These are phyloP conservation scores for Dexiosoma caninum DNA, from an alignment of 2,888 invertebrate species.

Conservation along the genomic window DNA sequence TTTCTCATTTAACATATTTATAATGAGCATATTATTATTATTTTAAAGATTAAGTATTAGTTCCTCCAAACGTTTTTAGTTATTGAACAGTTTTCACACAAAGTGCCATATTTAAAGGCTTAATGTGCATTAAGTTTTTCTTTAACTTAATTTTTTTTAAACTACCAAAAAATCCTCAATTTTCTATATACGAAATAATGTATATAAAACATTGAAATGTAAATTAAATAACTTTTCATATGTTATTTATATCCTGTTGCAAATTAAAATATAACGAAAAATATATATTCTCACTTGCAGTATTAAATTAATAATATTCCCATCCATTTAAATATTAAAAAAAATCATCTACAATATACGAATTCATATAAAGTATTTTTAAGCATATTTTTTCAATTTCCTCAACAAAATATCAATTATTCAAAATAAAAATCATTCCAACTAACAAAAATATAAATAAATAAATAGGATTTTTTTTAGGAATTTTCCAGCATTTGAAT, in stretches of 20 bases:
- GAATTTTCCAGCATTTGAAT: conserved; percentile 4
- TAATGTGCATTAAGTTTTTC: no score
- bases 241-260: neutral
- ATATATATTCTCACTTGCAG: conserved; percentile 1
- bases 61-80: no score
- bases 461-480: neutral
- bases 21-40: no score
- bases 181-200: no score
- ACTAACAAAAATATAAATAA: neutral
- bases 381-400: conserved; percentile 48
- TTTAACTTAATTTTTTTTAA: no score
- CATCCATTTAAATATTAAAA: neutral
- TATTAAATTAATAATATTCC: conserved; percentile 13
- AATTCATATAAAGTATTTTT: neutral
- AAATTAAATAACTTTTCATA: neutral
- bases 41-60: no score
- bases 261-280: neutral
- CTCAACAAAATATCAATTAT: conserved; percentile 49
- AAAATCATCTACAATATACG: no score
- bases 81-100: no score
- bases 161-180: no score
- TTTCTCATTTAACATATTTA: no score
- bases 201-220: neutral
- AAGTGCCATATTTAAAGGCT: no score
- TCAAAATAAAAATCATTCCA: conserved; percentile 19